Conservation (phyloP, 2,797 vertebrate genomes). For the Steatocranus sp. region DNA sequence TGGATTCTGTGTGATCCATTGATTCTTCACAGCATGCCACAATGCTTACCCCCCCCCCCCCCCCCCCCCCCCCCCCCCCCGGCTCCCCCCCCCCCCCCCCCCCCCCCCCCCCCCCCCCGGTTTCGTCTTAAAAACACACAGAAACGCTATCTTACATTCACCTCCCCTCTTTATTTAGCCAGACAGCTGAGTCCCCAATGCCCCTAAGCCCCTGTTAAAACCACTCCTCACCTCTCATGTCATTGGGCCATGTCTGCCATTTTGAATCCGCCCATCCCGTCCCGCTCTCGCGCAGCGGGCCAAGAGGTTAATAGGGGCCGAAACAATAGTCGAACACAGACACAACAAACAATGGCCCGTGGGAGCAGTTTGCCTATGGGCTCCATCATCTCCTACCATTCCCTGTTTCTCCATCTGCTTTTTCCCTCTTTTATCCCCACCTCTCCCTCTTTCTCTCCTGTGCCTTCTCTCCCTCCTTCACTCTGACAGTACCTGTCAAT, state of each 20-base stretch:
- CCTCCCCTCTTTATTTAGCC: constrained; percentile 13
- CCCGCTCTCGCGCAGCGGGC: constrained; percentile 75
- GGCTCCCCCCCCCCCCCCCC: too few relatives aligned
- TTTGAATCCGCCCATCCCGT: constrained; percentile 77
- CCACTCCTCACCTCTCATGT: constrained; percentile 65
- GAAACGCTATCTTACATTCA: constrained; percentile 7
- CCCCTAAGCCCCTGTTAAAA: constrained; percentile 60
- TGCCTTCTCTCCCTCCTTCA: not conserved
- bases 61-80: too few relatives aligned
- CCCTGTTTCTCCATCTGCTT: constrained; percentile 18
- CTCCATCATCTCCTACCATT: constrained; percentile 47
- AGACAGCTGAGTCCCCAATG: constrained; percentile 73
- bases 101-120: too few relatives aligned
- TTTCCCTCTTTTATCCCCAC: not conserved
- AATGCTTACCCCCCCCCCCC: too few relatives aligned
- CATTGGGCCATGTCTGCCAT: constrained; percentile 76
- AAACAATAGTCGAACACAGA: constrained; percentile 78
- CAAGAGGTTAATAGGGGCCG: constrained; percentile 82
- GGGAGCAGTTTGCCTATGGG: constrained; percentile 70
- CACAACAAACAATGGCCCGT: constrained; percentile 78
- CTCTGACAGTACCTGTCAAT: constrained; percentile 58
- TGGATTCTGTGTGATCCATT: too few relatives aligned
- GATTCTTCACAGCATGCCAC: too few relatives aligned
- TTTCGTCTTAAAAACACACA: constrained; percentile 1
- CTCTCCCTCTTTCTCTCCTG: not conserved